phyloP scores from a whole-genome alignment of 2,797 vertebrate genomes.

The Malacoraja senta region DNA sequence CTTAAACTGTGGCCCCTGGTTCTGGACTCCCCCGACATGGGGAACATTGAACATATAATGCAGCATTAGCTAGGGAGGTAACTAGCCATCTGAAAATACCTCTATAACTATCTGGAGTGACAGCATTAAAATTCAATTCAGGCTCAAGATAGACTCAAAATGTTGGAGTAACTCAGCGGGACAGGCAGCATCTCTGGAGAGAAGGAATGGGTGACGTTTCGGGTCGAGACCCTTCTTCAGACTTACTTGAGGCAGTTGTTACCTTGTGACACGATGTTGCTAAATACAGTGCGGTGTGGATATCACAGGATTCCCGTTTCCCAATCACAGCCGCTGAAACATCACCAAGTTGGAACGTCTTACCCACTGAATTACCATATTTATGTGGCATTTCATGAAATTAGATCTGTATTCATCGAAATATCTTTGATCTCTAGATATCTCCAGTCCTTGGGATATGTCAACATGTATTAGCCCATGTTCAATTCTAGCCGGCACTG shows the following conservation, averaged over 20 bases:
- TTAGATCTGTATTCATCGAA: conserved; percentile 5
- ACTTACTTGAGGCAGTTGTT: neutral
- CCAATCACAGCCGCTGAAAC: neutral
- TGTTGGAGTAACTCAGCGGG: too few species aligned
- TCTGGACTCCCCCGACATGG: too few species aligned
- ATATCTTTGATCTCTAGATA: neutral
- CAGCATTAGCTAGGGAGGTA: neutral
- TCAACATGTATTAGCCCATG: neutral
- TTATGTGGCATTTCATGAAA: conserved; percentile 12
- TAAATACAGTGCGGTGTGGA: neutral
- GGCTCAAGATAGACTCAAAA: too few species aligned
- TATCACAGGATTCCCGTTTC: neutral
- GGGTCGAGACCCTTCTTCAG: too few species aligned
- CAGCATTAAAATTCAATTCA: neutral
- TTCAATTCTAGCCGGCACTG: neutral
- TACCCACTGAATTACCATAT: neutral
- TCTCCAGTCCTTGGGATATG: neutral
- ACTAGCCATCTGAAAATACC: neutral
- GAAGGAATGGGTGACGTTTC: too few species aligned
- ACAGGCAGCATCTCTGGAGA: too few species aligned
- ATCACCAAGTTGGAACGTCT: neutral
- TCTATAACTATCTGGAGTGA: neutral
- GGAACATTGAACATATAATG: too few species aligned
- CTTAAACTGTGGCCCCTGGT: too few species aligned
- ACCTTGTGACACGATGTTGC: neutral